Evolutionary conservation across 2,797 vertebrate species (phyloP), one percentile per base, ranked within the genome.

Genomic region (Sebastes matsubarae): DNA sequence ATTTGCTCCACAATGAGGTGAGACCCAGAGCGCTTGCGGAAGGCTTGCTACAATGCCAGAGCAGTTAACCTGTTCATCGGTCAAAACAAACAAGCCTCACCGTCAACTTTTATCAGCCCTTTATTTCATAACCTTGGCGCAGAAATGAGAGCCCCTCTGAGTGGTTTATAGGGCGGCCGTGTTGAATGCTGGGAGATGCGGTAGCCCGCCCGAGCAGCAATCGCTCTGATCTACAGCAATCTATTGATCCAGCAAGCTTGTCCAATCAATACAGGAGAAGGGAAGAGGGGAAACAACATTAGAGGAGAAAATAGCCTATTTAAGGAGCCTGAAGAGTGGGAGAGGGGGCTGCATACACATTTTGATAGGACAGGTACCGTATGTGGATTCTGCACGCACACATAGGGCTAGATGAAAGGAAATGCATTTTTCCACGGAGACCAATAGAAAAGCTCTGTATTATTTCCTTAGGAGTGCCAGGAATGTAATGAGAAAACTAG

Each of bases 181-280:
- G 79, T 79, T 84, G 89, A 92, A 91, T 77, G 78, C 82, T 87
- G 86, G 87, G 82, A 92, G 90, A 93, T 85, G 71, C 59, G 88
- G 83, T 83, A 76, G 87, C 77, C 88, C 83, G 76, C 81, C 83
- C 34, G 80, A 85, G 79, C 88, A 78, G 84, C 87, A 92, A 91
- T 92, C 81, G 69, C 88, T 86, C 84, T 94, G 92, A 95, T 95
- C 94, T 95, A 94, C 94, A 94, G 90, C 93, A 92, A 94, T 95
- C 93, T 94, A 95, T 95, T 91, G 94, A 96, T 95, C 89, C 63
- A 18, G 66, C 42, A 2, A 86, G 90, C 80, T 91, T 94, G 93
- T 94, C 92, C 90, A 92, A 95, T 95, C 94, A 89, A 94, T 94
- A 93, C 77, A 77, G 83, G 88, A 90, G 86, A 93, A 88, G 87